Base-by-base conservation (phyloP, 2,888 invertebrate species). In the Scaptomyza parva region DNA sequence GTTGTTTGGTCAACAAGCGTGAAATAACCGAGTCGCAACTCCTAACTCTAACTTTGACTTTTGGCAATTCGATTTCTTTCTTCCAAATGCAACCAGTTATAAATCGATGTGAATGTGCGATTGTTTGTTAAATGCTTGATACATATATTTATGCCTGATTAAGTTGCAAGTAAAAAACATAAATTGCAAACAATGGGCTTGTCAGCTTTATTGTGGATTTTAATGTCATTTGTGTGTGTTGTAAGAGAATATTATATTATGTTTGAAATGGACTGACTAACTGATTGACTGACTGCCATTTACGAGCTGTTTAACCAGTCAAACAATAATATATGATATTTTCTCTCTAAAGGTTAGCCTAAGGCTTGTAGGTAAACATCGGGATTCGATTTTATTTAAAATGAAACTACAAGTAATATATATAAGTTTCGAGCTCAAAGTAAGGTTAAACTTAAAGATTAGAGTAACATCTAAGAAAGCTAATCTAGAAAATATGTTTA, bases 1-100 rank as follows among this genome's bases (percentile, higher is more conserved):
- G 64, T 78, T 71, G 67, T 39, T 61, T 69, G 72, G 66, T 62
- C 76, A 79, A 78, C 69, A 72, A 79, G 77, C 77, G 80, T 79
- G 57, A 76, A 77, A 77, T 75, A 62, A 40, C 30, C 40, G 20
- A n/a, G n/a, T 45, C 53, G 57, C n/a, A 53, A 52, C 52, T 75
- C 59, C n/a, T n/a, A n/a, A n/a, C n/a, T 39, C 26, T 40, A 35
- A 35, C 37, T 37, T 37, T 8, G 14, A 37, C 9, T 17, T 17
- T 8, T 7, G 65, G n/a, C 9, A 61, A 76, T 61, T 76, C 71
- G 76, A 70, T 76, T 76, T 67, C n/a, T 41, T 17, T 57, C 2
- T n/a, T 5, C 18, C n/a, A n/a, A 26, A 26, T 43, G 39, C 39
- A 50, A 5, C 26, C 26, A 20, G n/a, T 28, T 6, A 24, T 54